phyloP scores from a whole-genome alignment of 2,888 invertebrate species.

The Andrena chrysosceles region DNA sequence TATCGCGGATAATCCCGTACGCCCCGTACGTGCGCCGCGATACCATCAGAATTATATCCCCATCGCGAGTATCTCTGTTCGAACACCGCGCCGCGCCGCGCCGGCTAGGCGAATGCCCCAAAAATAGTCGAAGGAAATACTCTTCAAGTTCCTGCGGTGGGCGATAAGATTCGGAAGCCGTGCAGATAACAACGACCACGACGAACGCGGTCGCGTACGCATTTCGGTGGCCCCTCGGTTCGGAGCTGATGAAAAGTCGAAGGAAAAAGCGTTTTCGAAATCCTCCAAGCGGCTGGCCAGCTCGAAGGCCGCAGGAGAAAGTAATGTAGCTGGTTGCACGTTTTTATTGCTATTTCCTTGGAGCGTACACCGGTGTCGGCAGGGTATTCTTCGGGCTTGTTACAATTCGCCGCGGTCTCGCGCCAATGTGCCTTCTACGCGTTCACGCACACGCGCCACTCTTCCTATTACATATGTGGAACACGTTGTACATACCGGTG shows the following conservation, averaged over 20 bases:
- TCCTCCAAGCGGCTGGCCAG: neutral
- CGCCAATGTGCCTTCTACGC: constrained; percentile 33
- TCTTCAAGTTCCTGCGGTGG: neutral
- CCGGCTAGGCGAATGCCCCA: neutral
- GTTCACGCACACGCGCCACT: constrained; percentile 19
- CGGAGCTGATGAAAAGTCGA: constrained; percentile 17
- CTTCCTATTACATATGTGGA: constrained; percentile 67
- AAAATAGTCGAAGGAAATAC: neutral
- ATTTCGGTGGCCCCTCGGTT: neutral
- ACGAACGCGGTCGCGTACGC: neutral
- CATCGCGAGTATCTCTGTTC: neutral
- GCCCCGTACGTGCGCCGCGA: constrained; percentile 20
- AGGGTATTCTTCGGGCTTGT: constrained; percentile 46
- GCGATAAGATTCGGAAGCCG: constrained; percentile 3
- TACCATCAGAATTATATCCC: constrained; percentile 14
- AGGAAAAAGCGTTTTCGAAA: constrained; percentile 48
- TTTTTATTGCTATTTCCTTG: constrained; percentile 64
- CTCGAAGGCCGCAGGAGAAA: constrained; percentile 61
- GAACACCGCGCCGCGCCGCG: too few relatives aligned
- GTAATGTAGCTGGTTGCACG: constrained; percentile 44
- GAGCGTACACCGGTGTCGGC: constrained; percentile 5
- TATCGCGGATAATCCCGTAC: constrained; percentile 45
- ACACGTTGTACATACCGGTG: constrained; percentile 61
- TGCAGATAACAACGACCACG: neutral
- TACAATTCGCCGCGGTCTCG: constrained; percentile 50